Base-by-base conservation (phyloP, 2,797 vertebrate species). In the Linurgus olivaceus region DNA sequence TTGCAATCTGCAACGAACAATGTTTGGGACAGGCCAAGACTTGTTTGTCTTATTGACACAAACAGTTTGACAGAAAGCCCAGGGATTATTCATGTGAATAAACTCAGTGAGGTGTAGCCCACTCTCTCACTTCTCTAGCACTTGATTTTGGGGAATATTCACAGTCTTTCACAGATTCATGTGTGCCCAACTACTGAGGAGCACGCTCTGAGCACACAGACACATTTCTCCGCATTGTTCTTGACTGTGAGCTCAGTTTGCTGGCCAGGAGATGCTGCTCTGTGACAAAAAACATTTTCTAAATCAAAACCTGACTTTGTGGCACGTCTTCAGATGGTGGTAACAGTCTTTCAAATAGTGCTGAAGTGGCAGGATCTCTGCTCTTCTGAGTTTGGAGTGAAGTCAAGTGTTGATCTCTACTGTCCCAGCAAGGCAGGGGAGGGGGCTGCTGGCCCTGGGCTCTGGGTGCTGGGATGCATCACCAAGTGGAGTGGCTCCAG, bases 41-140 rank as follows among this genome's bases (percentile, higher is more conserved):
- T 95, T 83, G 94, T 96, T 96, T 91, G 58, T 35, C 19, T 88
- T 95, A 84, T 93, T 96, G 96, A 96, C 95, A 96, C 78, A 91
- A 95, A 91, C 57, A 93, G 17, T 45, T 57, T 59, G 47, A 93
- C 25, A 47, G 65, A 86, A 68, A 94, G 29, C 37, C 37, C 45
- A 73, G 61, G 65, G 62, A 92, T 93, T 92, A 75, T 90, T 89
- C 35, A 65, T 45, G 50, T 24, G 85, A 83, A 72, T 40, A 44
- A 93, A 84, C 85, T 88, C 84, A 90, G 47, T 17, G 63, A 89
- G 78, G 58, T 78, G 78, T 81, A 93, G 72, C 40, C 61, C 72
- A 54, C 57, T 87, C 19, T 79, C 9, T 58, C 33, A 15, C 23
- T 68, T 50, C 47, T 63, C 24, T 37, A 89, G 28, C 33, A 10